These are phyloP conservation scores for Gyps fulvus DNA, from an alignment of 2,113 vertebrate species.

Conservation along the genomic window DNA sequence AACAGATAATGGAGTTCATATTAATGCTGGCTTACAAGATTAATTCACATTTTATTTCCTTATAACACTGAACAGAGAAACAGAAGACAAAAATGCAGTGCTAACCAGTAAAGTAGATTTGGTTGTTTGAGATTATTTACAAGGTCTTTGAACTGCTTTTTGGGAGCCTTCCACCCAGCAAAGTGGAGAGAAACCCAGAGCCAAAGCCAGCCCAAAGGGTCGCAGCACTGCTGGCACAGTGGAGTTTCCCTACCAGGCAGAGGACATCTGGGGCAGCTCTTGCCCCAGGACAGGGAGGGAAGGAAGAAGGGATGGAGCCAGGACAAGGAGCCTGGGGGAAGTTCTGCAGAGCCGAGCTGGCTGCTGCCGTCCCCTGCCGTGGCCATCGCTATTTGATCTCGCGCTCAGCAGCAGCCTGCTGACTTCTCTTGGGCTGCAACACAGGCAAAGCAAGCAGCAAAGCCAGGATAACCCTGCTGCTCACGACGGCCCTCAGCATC, in stretches of 20 bases:
- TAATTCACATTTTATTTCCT: background rate
- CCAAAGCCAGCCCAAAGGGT: background rate
- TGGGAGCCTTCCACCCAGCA: background rate
- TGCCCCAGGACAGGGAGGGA: background rate
- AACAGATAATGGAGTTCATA: background rate
- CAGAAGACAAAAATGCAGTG: background rate
- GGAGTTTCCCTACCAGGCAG: background rate
- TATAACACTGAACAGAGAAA: background rate
- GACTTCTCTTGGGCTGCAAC: background rate
- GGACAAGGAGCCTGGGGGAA: background rate
- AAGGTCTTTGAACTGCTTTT: background rate
- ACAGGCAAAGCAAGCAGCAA: background rate
- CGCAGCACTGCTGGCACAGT: rapidly evolving
- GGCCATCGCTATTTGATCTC: background rate
- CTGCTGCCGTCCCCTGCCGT: background rate
- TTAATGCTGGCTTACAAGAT: background rate
- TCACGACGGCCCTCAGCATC: background rate
- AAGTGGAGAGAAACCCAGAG: background rate
- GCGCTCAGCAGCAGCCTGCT: background rate
- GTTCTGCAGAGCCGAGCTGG: background rate
- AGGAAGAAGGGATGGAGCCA: background rate
- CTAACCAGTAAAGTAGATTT: background rate
- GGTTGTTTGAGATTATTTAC: background rate
- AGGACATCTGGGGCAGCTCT: background rate
- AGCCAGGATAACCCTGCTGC: slow-evolving; percentile 6